These are phyloP conservation scores for Theristicus caerulescens DNA, from an alignment of 2,113 vertebrate genomes.

Conservation along the genomic window DNA sequence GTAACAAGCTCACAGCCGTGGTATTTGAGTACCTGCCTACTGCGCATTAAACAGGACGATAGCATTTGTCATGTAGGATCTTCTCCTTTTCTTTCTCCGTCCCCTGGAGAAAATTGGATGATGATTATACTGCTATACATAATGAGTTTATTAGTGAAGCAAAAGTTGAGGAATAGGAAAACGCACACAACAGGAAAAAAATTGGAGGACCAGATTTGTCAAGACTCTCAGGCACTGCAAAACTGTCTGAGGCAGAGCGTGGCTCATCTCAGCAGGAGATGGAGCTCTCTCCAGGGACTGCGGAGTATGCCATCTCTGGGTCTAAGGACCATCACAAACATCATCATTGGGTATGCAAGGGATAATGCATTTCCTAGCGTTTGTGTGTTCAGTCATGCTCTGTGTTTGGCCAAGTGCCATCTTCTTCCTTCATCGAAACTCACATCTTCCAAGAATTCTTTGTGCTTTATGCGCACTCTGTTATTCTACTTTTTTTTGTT, in stretches of 20 bases:
- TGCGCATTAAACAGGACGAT: background rate
- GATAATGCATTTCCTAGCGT: background rate
- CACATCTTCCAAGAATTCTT: background rate
- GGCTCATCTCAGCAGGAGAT: background rate
- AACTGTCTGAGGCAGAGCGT: background rate
- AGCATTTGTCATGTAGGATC: background rate
- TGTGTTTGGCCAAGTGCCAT: background rate
- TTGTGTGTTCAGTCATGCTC: background rate
- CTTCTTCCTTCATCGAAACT: background rate
- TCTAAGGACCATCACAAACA: background rate
- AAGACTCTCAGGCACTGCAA: background rate
- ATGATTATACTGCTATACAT: background rate
- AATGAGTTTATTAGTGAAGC: slow-evolving; percentile 9
- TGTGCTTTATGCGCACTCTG: background rate
- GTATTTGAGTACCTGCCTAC: background rate
- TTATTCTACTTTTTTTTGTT: background rate
- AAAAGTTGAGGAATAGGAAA: background rate
- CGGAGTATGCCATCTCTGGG: background rate
- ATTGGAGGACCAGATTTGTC: background rate
- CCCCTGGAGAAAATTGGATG: background rate
- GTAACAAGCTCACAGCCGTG: background rate
- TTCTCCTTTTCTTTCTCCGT: background rate
- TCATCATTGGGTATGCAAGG: background rate
- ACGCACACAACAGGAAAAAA: background rate
- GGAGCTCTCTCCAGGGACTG: background rate